Conservation (phyloP, 2,888 invertebrate genomes). For the Terebella lapidaria region DNA sequence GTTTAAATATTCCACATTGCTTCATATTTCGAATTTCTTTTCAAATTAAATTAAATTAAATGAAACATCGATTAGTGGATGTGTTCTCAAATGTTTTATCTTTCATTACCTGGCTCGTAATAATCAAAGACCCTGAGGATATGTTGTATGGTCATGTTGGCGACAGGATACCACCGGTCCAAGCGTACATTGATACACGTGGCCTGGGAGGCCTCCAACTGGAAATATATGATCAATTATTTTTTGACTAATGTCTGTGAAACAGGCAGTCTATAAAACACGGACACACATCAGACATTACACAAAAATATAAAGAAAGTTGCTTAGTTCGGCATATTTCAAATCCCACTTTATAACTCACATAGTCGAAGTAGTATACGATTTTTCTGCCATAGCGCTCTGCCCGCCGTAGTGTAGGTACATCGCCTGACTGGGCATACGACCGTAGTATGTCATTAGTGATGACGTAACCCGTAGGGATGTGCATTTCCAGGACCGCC, state of each 20-base stretch:
- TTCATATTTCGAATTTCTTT: no score
- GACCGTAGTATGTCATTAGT: conserved; percentile 74
- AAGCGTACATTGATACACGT: conserved; percentile 87
- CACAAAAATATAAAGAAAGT: not conserved
- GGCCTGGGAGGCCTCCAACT: conserved; percentile 71
- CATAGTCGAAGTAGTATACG: conserved; percentile 88
- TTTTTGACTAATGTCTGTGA: no score
- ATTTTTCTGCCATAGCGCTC: conserved; percentile 76
- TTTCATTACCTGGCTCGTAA: conserved; percentile 89
- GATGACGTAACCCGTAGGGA: conserved; percentile 48
- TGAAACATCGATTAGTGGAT: no score
- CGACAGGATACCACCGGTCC: conserved; percentile 92
- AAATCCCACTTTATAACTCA: conserved; percentile 57
- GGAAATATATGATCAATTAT: conserved; percentile 24
- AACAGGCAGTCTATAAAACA: no score
- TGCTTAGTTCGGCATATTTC: not conserved
- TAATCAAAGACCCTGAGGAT: conserved; percentile 89
- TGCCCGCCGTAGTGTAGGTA: conserved; percentile 78
- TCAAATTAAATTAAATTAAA: no score
- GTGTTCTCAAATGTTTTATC: no score
- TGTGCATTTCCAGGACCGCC: conserved; percentile 46
- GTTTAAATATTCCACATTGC: no score
- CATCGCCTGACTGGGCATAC: conserved; percentile 74
- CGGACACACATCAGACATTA: not conserved
- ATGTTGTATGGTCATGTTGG: conserved; percentile 90